A percentile compares a stretch with the other conserved stretches of the same genome.
phyloP scores from a whole-genome alignment of 2,797 vertebrate species.

The Hephaestus fuliginosus region DNA sequence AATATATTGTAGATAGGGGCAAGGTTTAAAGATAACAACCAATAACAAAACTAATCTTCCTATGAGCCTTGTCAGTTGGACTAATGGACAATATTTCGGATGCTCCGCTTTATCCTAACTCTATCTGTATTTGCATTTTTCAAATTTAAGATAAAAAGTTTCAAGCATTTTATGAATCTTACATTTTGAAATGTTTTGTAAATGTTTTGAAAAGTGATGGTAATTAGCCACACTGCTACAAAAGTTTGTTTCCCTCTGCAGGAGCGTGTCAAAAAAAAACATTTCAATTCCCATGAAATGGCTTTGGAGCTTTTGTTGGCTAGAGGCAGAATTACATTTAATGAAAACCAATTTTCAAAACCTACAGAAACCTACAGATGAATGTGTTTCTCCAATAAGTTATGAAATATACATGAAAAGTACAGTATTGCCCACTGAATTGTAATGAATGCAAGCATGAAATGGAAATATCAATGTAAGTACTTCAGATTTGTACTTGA shows the following conservation, averaged over 20 bases:
- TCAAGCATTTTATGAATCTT: too few species aligned
- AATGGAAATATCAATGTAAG: background rate
- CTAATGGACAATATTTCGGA: background rate
- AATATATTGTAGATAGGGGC: background rate
- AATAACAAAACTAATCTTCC: background rate
- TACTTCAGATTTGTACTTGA: background rate
- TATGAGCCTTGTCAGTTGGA: background rate
- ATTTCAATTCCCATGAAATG: constrained; percentile 2
- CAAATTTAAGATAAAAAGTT: background rate
- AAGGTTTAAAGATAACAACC: constrained; percentile 7
- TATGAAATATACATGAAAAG: background rate
- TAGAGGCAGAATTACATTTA: constrained; percentile 13
- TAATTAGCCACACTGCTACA: background rate
- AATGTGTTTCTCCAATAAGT: background rate
- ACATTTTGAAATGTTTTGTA: background rate
- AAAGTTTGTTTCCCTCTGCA: background rate
- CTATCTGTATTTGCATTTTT: background rate
- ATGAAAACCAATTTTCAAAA: constrained; percentile 3
- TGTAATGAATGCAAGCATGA: background rate
- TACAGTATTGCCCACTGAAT: background rate
- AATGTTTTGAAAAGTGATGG: background rate
- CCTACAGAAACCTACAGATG: background rate
- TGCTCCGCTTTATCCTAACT: background rate
- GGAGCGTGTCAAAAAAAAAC: background rate
- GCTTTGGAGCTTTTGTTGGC: background rate